Conservation (phyloP, 1,140 invertebrate genomes). For the Drosophila santomea region DNA sequence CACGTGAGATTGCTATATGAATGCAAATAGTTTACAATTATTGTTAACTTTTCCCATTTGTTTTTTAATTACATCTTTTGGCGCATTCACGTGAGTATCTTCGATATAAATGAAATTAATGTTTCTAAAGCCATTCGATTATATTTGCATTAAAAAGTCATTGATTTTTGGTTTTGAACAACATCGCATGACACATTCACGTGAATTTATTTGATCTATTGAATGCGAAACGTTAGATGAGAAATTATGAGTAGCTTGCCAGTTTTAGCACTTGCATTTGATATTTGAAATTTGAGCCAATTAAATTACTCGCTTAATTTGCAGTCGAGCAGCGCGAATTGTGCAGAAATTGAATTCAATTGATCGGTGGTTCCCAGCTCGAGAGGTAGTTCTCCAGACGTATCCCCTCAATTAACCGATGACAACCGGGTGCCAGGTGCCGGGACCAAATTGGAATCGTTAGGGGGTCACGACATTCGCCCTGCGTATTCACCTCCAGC, state of each 20-base stretch:
- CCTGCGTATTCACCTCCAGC: constrained; percentile 32
- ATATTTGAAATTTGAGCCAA: constrained; percentile 56
- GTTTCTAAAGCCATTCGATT: neutral
- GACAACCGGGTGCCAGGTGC: constrained; percentile 42
- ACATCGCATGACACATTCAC: constrained; percentile 18
- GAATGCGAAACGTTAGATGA: constrained; percentile 12
- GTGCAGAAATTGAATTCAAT: constrained; percentile 70
- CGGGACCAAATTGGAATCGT: constrained; percentile 36
- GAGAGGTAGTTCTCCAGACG: constrained; percentile 16
- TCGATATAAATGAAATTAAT: neutral
- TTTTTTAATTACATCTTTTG: neutral
- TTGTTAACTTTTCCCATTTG: neutral
- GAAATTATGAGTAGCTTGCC: constrained; percentile 33
- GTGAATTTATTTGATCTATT: constrained; percentile 8
- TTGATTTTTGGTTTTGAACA: neutral
- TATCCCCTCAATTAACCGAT: constrained; percentile 48
- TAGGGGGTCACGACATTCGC: constrained; percentile 54
- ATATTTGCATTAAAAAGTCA: neutral
- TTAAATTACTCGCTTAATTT: constrained; percentile 67
- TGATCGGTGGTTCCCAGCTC: constrained; percentile 39
- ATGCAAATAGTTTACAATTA: neutral
- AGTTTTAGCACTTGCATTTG: constrained; percentile 31
- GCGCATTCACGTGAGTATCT: neutral
- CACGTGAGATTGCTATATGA: neutral
- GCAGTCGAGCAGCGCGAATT: constrained; percentile 42